Base-by-base conservation (phyloP, 2,888 invertebrate genomes). In the Plutella xylostella region DNA sequence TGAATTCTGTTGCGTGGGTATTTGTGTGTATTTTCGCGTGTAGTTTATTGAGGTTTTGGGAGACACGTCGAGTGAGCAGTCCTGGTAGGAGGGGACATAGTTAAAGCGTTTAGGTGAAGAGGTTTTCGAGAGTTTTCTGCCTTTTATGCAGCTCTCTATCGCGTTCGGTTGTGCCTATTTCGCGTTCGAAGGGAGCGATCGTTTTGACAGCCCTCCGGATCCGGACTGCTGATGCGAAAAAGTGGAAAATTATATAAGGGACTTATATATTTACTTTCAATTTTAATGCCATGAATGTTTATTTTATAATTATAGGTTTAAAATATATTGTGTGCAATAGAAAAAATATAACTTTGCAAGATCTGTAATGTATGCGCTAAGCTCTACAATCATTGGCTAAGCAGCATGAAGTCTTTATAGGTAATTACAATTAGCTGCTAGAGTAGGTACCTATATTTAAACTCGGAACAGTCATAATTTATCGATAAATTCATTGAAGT, bases 31-130 rank as follows among this genome's bases (percentile, higher is more conserved):
- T 63, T 77, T 65, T 79, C 60, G 70, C 60, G 57, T 72, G 61
- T 68, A 68, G 63, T 62, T 69, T 15, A 74, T 61, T 72, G 67
- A 72, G 70, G 72, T 72, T 79, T 82, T 78, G 72, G 82, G 80
- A 83, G 82, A 83, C 72, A 79, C 82, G 82, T 82, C 73, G 78
- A 79, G 78, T 82, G 82, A 82, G 82, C 80, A 83, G 63, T 75
- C 80, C 73, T 77, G 69, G 59, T 77, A 79, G 79, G 77, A 70
- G 67, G 78, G 79, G 72, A 75, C 69, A 79, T 80, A 73, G 82
- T 78, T 83, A 80, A 82, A 83, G 76, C 83, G 82, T 82, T 83
- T 83, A 83, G 73, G 73, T 67, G 50, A 75, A 82, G 82, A 71
- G 42, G 78, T 55, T 50, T 65, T 77, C 54, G 67, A 82, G 82